A percentile compares a stretch with the other conserved stretches of the same genome.
Evolutionary conservation across 2,797 vertebrate species (phyloP).

Genomic region (Graptemys geographica): DNA sequence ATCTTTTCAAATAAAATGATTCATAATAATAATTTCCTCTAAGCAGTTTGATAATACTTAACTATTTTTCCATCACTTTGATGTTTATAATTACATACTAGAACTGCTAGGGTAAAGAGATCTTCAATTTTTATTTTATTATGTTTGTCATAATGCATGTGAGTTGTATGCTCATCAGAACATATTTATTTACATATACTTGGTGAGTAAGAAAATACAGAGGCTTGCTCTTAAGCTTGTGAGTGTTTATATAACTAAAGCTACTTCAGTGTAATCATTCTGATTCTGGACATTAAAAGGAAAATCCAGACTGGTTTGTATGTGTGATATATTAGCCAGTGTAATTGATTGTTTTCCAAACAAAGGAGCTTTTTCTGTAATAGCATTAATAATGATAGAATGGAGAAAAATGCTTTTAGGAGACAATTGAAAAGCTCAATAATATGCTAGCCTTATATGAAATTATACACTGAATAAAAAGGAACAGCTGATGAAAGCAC

Average conservation of each 20-base stretch:
- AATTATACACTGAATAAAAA: conserved; percentile 22
- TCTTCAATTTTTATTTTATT: not conserved
- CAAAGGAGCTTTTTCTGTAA: not conserved
- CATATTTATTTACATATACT: not conserved
- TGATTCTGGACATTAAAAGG: not conserved
- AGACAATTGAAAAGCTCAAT: conserved; percentile 16
- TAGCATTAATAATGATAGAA: conserved; percentile 23
- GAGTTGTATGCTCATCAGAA: not conserved
- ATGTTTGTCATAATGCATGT: fast-evolving
- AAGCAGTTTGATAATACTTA: not conserved
- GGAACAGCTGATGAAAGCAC: conserved; percentile 19
- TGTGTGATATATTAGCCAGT: not conserved
- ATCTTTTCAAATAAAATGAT: not conserved
- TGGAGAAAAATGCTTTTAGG: not conserved
- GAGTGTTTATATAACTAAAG: not conserved
- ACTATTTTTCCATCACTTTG: not conserved
- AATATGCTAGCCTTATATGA: conserved; percentile 2
- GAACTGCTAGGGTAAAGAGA: not conserved
- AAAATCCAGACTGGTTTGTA: not conserved
- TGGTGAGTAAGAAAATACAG: not conserved
- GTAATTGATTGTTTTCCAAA: conserved; percentile 46
- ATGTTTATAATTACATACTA: fast-evolving
- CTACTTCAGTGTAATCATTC: fast-evolving
- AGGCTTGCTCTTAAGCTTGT: not conserved
- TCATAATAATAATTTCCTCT: not conserved